Evolutionary conservation across 2,888 invertebrate genomes (phyloP).

Genomic region (Galeruca laticollis): DNA sequence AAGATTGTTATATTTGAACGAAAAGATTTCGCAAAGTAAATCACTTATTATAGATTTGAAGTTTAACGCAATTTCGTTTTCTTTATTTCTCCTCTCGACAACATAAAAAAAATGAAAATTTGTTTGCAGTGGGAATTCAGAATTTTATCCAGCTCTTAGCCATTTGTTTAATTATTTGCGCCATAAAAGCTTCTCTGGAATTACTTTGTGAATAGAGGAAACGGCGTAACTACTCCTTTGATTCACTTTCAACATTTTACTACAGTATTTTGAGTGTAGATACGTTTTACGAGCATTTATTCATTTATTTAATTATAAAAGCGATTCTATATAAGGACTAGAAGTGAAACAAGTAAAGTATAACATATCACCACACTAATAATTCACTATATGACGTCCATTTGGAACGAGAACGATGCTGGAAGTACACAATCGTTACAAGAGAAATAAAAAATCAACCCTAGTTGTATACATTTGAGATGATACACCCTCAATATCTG

Average conservation of each 20-base stretch:
- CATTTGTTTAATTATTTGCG: constrained; percentile 29
- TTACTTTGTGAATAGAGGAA: neutral
- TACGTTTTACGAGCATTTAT: no score
- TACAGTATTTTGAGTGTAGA: neutral
- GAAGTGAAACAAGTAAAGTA: no score
- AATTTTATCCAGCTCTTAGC: constrained; percentile 23
- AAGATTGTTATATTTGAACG: no score
- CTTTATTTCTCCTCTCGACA: neutral
- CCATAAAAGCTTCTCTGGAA: constrained; percentile 16
- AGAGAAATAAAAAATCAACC: no score
- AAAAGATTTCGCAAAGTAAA: no score
- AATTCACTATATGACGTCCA: no score
- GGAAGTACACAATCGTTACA: no score
- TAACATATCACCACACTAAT: no score
- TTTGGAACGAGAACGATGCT: no score
- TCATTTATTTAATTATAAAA: no score
- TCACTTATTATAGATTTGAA: no score
- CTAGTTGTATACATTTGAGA: neutral
- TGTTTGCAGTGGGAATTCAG: constrained; percentile 12
- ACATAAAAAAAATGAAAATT: constrained; percentile 20
- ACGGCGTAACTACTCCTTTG: neutral
- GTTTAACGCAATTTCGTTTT: neutral
- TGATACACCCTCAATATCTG: neutral
- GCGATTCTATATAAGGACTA: no score
- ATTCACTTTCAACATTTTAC: neutral